Evolutionary conservation across 2,797 vertebrate species (phyloP), one percentile per base, ranked within the genome.

Genomic region (Lepus oiostolus): DNA sequence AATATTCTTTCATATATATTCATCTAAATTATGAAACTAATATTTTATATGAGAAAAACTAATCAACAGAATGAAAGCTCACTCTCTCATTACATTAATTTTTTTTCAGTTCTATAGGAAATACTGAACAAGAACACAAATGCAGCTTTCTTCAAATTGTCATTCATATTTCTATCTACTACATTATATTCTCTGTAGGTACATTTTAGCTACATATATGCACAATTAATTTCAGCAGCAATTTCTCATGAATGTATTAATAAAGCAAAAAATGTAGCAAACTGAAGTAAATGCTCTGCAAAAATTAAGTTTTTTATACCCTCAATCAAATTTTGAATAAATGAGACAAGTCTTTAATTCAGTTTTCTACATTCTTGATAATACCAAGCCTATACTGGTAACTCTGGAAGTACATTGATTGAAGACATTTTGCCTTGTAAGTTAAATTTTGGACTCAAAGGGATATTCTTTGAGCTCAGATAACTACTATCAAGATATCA

Each of bases 261-360:
- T 54, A 70, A 72, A 90, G 13, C 52, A 80, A 67, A 85, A 80
- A 63, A 52, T 42, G 5, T 88, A 52, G 47, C 16, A 24, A 92
- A 6, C 7, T 89, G n/a, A 90, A 60, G 21, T 35, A 75, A 70
- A 4, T 87, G 54, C 4, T 11, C 90, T 89, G 6, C 1, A 81
- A 94, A 95, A 83, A 72, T 70, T 93, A 91, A 19, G 3, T 35
- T 85, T 93, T 87, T 85, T 26, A 85, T 62, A 85, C 0, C 17
- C 2, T 77, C 19, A 60, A 80, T 79, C 42, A 88, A 96, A 87
- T 91, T 95, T 86, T 75, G 16, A 82, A 71, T 65, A 65, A 80
- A 28, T 60, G 3, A 86, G 17, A 32, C 67, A 35, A 79, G 77
- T 54, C 14, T 84, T 91, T 90, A 67, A 76, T 22, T 68, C 8